phyloP scores from a whole-genome alignment of 1,140 invertebrate genomes.

The Dinoponera quadriceps region DNA sequence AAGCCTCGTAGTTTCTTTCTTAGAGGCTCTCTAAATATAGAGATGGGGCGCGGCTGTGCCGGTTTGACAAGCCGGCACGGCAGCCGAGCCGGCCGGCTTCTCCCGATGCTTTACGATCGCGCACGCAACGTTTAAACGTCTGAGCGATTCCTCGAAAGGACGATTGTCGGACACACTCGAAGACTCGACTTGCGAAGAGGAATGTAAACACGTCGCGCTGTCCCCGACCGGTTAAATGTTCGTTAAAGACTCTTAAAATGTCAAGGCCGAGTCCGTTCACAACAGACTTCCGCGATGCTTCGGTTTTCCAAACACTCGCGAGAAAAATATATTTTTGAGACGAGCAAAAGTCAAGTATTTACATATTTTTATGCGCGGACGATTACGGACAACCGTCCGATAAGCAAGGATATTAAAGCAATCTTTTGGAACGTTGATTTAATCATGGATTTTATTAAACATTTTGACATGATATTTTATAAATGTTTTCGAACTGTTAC shows the following conservation, averaged over 20 bases:
- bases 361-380: too few relatives aligned
- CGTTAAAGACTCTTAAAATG: too few relatives aligned
- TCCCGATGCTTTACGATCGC: background rate
- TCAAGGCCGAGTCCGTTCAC: background rate
- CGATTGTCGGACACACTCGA: background rate
- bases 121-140: slow-evolving; percentile 6
- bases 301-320: background rate
- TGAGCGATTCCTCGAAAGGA: background rate
- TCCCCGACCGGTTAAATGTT: too few relatives aligned
- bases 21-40: slow-evolving; percentile 66
- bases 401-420: too few relatives aligned
- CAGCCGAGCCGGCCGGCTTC: slow-evolving; percentile 43
- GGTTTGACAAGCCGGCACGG: slow-evolving; percentile 67
- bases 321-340: background rate
- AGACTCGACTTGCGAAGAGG: background rate
- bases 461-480: too few relatives aligned
- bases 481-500: too few relatives aligned
- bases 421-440: too few relatives aligned
- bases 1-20: slow-evolving; percentile 29
- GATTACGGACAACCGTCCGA: too few relatives aligned
- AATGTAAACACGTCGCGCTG: too few relatives aligned
- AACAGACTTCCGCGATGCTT: background rate
- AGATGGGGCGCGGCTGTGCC: slow-evolving; percentile 41
- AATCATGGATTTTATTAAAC: too few relatives aligned
- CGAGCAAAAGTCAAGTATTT: background rate